Evolutionary conservation across 2,888 invertebrate genomes (phyloP).

Genomic region (Herminia tarsipennalis): DNA sequence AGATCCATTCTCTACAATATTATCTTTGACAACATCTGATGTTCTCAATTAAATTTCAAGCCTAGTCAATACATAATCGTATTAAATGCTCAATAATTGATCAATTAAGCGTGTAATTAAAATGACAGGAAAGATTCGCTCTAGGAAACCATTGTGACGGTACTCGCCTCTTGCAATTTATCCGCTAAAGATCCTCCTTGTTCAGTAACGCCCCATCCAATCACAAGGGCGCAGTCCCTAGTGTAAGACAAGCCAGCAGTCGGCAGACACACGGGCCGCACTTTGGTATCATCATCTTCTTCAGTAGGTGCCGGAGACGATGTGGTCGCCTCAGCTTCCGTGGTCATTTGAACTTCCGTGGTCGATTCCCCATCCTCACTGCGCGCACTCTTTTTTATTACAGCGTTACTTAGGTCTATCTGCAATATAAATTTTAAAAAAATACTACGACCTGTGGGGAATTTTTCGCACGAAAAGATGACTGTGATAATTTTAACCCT

Average conservation of each 20-base stretch:
- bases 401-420: constrained; percentile 74
- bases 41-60: too few species aligned
- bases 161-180: constrained; percentile 89
- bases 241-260: constrained; percentile 83
- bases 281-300: constrained; percentile 64
- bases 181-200: constrained; percentile 89
- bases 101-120: too few species aligned
- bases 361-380: constrained; percentile 20
- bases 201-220: constrained; percentile 92
- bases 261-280: constrained; percentile 93
- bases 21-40: too few species aligned
- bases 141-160: background rate
- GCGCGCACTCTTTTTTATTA: constrained; percentile 57
- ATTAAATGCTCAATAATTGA: too few species aligned
- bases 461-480: too few species aligned
- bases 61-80: too few species aligned
- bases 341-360: background rate
- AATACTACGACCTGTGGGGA: too few species aligned
- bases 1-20: too few species aligned
- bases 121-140: too few species aligned
- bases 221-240: constrained; percentile 86
- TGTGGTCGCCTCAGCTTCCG: constrained; percentile 9
- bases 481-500: too few species aligned
- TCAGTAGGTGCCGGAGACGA: background rate
- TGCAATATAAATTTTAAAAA: too few species aligned